Base-by-base conservation (phyloP, 2,888 invertebrate genomes). In the Nasonovia ribisnigri region DNA sequence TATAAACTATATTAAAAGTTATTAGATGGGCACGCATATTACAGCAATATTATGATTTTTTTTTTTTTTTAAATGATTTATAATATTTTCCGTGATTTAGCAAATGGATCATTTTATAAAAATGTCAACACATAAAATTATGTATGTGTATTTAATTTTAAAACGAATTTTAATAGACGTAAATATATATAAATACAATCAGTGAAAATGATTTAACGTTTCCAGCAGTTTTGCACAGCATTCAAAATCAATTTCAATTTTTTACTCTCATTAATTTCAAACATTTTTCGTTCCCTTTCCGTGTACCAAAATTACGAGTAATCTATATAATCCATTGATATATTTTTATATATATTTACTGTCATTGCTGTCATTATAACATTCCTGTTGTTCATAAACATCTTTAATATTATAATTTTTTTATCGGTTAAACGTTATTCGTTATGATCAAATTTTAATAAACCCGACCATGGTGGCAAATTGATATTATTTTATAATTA, bases 81-180 rank as follows among this genome's bases (percentile, higher is more conserved):
- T 77, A 77, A 77, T 77, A 77, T 2, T 36, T 20, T 24, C 36
- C 36, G 36, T 20, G 2, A 77, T 36, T 77, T 36, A 42, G 77
- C 77, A 77, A 77, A 77, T 77, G 36, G 77, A 36, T 77, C 36
- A 77, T 77, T 77, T 77, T 77, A 77, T 77, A 77, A 77, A 77
- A 77, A 77, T 77, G 36, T 77, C 77, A 77, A 36, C 77, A 36
- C 36, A 77, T 77, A 42, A 36, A 20, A 77, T 57, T 24, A 8
- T 67, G 36, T 77, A 77, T 77, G 20, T 77, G 36, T 36, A 77
- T 77, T 77, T 77, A 36, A 77, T 77, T 77, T 36, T 36, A 36
- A 67, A 77, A 77, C 20, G 77, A 77, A 77, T 36, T 77, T 77
- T 77, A 36, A 77, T 77, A 77, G 36, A 77, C 36, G 36, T 36